A percentile compares a stretch with the other conserved stretches of the same genome.
Evolutionary conservation across 64 coral and sea anemone genomes (phyloP).

Genomic region (Pachyseris speciosa): DNA sequence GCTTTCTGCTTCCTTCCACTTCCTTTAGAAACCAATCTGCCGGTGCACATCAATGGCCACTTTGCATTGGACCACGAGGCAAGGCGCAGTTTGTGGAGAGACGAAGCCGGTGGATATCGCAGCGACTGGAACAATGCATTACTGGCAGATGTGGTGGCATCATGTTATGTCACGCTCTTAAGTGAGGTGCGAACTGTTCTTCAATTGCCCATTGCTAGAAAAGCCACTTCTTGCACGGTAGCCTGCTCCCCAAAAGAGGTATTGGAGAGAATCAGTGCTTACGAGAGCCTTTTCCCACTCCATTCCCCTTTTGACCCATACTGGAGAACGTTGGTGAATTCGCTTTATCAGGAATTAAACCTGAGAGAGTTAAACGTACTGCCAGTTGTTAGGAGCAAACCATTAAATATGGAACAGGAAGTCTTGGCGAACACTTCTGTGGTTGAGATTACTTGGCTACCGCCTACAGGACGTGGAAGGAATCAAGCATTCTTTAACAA

Average conservation of each 20-base stretch:
- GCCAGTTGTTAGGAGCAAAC: conserved; percentile 29
- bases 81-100: conserved; percentile 66
- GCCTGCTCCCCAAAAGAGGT: not conserved
- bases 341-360: conserved; percentile 54
- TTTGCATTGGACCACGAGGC: conserved; percentile 86
- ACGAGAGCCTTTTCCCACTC: conserved; percentile 51
- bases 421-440: not conserved
- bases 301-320: not conserved
- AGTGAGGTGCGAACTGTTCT: conserved; percentile 44
- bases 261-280: not conserved
- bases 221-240: not conserved
- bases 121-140: conserved; percentile 70
- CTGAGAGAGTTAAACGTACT: not conserved
- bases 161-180: conserved; percentile 74
- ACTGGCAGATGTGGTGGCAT: conserved; percentile 58
- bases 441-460: conserved; percentile 38
- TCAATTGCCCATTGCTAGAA: not conserved
- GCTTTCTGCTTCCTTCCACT: conserved; percentile 85
- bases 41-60: conserved; percentile 89
- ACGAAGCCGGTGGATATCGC: conserved; percentile 41
- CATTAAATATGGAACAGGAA: not conserved
- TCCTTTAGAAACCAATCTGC: conserved; percentile 69
- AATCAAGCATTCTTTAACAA: conserved; percentile 58
- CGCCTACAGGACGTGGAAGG: conserved; percentile 6
- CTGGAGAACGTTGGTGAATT: conserved; percentile 56